Base-by-base conservation (phyloP, 2,113 vertebrate species). In the Salvator merianae region DNA sequence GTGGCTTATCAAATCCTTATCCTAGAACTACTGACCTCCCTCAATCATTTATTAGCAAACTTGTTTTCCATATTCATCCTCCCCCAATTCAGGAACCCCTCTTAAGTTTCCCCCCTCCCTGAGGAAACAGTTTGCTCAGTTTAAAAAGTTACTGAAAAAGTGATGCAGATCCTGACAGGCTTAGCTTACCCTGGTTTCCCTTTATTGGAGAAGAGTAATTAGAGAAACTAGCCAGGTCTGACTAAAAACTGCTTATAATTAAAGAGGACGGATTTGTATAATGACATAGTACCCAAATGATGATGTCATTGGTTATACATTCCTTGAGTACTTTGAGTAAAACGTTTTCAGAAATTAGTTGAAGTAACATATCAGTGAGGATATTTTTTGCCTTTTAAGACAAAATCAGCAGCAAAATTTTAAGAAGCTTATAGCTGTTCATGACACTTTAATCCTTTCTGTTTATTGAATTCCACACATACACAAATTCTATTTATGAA, bases 1-100 rank as follows among this genome's bases (percentile, higher is more conserved):
- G 71, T 63, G 90, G 94, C 94, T 98, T 97, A 97, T 97, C 96
- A 95, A 92, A 93, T 91, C 93, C 95, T 94, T 94, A 95, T 93
- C 92, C 94, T 89, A 92, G 86, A 92, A 94, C 93, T 86, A 92
- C 90, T 95, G 96, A 96, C 95, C 96, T 94, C 95, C 10, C 43
- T 94, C 95, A 90, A 95, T 95, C 95, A 96, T 94, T 93, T 91
- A 90, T 89, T 88, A 93, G 90, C 91, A 91, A 92, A 92, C 86
- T 59, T 59, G 16, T 59, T 55, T 59, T 59, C 55, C 4, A 59
- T 16, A 59, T 16, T 93, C 91, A 87, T 82, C 92, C 79, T 79
- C 26, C 18, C 2, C 20, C 36, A 12, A 30, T 22, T 18, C 16
- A 32, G 85, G 87, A 88, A 90, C 90, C 91, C 83, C 92, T 5